Percentiles rank a stretch among this genome's conserved stretches.
Conservation (phyloP, 2,113 vertebrate species). For the Solenodon paradoxus region DNA sequence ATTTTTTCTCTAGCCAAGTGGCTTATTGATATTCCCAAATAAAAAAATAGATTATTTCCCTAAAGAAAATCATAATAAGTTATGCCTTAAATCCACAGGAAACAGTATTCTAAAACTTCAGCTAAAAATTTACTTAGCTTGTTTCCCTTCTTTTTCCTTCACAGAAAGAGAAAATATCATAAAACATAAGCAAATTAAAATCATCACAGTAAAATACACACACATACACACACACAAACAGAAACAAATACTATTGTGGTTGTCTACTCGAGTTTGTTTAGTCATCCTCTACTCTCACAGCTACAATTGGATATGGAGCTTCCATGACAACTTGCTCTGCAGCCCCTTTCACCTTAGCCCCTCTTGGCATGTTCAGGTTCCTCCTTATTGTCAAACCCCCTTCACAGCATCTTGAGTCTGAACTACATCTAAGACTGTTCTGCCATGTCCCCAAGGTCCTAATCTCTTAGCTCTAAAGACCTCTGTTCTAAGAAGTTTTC, state of each 20-base stretch:
- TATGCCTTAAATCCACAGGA: not conserved
- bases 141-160: not conserved
- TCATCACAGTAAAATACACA: not conserved
- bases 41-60: not conserved
- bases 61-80: not conserved
- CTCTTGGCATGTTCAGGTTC: not conserved
- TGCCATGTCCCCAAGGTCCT: not conserved
- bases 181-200: not conserved
- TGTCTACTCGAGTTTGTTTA: fast-evolving
- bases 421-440: not conserved
- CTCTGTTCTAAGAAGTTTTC: not conserved
- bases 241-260: not conserved
- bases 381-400: not conserved
- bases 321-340: not conserved
- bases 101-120: not conserved
- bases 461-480: not conserved
- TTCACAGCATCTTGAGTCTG: not conserved
- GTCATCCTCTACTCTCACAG: not conserved
- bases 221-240: too few relatives aligned
- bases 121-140: not conserved
- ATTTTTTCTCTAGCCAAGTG: not conserved
- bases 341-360: not conserved
- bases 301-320: not conserved
- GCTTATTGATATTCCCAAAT: not conserved
- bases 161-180: not conserved